These are phyloP conservation scores for Hirudinaria manillensis DNA, from an alignment of 2,888 invertebrate species.

Conservation along the genomic window DNA sequence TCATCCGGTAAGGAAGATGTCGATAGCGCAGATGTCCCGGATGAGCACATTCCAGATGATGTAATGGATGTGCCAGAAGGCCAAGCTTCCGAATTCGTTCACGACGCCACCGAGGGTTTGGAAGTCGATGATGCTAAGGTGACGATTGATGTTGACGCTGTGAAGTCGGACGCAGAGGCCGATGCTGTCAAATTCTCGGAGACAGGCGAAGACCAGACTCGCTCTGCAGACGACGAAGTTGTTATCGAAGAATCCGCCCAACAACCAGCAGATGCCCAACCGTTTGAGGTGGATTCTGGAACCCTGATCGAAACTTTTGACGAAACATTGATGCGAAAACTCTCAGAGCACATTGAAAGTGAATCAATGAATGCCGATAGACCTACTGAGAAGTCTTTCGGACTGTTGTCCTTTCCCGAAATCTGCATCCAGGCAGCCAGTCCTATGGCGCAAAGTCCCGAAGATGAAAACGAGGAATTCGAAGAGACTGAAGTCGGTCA, in stretches of 20 bases:
- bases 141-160: background rate
- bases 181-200: background rate
- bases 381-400: background rate
- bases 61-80: background rate
- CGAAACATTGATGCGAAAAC: constrained; percentile 1
- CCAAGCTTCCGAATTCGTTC: background rate
- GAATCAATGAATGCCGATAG: background rate
- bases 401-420: constrained; percentile 31
- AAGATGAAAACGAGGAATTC: constrained; percentile 33
- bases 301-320: background rate
- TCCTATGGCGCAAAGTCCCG: constrained; percentile 39
- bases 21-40: too few species aligned
- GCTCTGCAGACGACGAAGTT: background rate
- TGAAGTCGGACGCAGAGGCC: background rate
- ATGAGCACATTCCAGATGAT: background rate
- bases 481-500: constrained; percentile 59
- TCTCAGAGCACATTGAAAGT: background rate
- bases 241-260: background rate
- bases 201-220: background rate
- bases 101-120: background rate
- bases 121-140: constrained; percentile 17
- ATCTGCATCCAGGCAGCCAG: constrained; percentile 40
- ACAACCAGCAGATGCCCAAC: background rate
- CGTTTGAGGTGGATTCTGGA: too few species aligned
- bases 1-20: too few species aligned